Conservation (phyloP, 1,140 invertebrate species). For the Druon quercuslanigerum region DNA sequence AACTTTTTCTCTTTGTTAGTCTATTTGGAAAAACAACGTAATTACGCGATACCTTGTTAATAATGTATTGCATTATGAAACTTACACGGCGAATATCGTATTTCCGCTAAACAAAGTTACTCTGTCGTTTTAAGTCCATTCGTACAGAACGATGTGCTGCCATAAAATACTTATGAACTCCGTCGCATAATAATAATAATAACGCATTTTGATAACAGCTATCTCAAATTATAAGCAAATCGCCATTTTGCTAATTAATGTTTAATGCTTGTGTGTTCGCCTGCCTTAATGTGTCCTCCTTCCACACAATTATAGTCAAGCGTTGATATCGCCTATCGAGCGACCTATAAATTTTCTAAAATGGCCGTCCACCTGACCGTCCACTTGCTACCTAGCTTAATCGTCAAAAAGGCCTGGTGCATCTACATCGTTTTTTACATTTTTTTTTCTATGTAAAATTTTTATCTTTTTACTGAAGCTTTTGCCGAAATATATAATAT, state of each 20-base stretch:
- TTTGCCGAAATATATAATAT: background rate
- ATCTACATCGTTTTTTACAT: background rate
- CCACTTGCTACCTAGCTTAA: background rate
- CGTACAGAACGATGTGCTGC: constrained; percentile 30
- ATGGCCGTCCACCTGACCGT: background rate
- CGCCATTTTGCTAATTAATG: constrained; percentile 65
- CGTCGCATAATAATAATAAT: constrained; percentile 62
- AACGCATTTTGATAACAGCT: constrained; percentile 57
- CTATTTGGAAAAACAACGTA: constrained; percentile 4
- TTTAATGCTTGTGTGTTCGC: constrained; percentile 49
- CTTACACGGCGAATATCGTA: constrained; percentile 1
- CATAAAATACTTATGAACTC: constrained; percentile 62
- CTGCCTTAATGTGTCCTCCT: constrained; percentile 4
- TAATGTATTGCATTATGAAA: constrained; percentile 10
- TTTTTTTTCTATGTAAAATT: background rate
- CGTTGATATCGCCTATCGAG: constrained; percentile 39
- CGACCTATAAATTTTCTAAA: constrained; percentile 40
- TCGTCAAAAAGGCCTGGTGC: background rate
- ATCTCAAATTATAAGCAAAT: constrained; percentile 43
- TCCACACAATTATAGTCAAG: constrained; percentile 30
- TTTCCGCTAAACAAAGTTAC: constrained; percentile 23
- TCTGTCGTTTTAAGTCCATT: background rate
- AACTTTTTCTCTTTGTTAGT: background rate
- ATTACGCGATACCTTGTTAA: background rate
- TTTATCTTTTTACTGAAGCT: too few relatives aligned